Evolutionary conservation across 2,113 vertebrate species (phyloP), one percentile per base, ranked within the genome.

Genomic region (Pelecanoides urinatrix): DNA sequence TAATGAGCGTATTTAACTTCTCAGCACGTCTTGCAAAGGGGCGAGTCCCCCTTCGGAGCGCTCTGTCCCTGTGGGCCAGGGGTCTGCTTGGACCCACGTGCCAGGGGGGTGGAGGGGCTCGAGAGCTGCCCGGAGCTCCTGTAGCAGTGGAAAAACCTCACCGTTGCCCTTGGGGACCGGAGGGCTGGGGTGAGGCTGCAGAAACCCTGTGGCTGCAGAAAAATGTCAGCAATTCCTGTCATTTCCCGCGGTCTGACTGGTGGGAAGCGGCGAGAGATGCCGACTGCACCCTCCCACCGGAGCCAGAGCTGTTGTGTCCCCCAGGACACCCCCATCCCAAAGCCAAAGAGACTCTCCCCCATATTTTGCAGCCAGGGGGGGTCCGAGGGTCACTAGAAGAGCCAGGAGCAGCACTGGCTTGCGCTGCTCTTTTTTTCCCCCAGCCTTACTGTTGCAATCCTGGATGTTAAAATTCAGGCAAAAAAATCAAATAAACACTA

Each of bases 201-300:
- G 56, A 38, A 91, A 45, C 12, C 21, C 68, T 83, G 71, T 66
- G 84, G 76, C 45, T 92, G 50, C 83, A 65, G 72, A 95, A 77
- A 52, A 94, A 96, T 87, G 73, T 29, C 81, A 88, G 70, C 45
- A 95, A 85, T 92, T 50, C 61, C 88, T 78, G 77, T 73, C 20
- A 70, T 84, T 96, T 93, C 93, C 88, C 15, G 0, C 1, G 49
- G 38, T 47, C 30, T 1, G 13, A 36, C 36, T 70, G 85, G 11
- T 68, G 86, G 77, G 91, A 94, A 96, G 91, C 77, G 71, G 36
- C 2, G 15, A 53, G 45, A 78, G 74, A 61, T 56, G 63, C 59
- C 0, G 25, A 58, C 42, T 40, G 45, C 38, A 21, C 52, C 59
- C 44, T 94, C 18, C 58, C 23, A 7, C 11, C 0, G 0, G 42